Percentiles rank a stretch among this genome's conserved stretches.
Evolutionary conservation across 1,140 invertebrate species (phyloP).

Genomic region (Pentalonia nigronervosa): DNA sequence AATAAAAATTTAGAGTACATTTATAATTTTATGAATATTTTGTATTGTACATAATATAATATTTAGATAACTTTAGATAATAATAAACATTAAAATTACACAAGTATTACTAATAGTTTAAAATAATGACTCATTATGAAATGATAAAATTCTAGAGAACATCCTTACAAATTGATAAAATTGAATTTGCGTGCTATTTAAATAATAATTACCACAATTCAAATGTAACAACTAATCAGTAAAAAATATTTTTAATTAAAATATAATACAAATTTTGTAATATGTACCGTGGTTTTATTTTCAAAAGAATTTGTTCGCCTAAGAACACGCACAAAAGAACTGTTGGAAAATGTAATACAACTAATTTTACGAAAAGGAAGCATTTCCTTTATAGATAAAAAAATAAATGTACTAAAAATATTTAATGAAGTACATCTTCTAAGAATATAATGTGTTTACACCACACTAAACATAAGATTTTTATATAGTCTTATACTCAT

Average conservation of each 20-base stretch:
- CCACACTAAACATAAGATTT: not conserved
- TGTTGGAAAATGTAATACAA: slow-evolving; percentile 48
- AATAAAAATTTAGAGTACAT: not conserved
- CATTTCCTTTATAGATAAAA: slow-evolving; percentile 32
- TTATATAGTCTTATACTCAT: not conserved
- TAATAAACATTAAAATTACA: not conserved
- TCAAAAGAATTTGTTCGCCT: slow-evolving; percentile 54
- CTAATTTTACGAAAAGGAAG: slow-evolving; percentile 56
- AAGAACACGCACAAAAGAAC: slow-evolving; percentile 44
- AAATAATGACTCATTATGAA: not conserved
- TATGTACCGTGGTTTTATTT: slow-evolving; percentile 40
- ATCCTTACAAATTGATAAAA: not conserved
- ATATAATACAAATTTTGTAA: not conserved
- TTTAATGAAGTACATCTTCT: not conserved
- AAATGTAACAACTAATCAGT: not conserved
- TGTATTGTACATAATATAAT: not conserved
- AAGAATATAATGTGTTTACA: not conserved
- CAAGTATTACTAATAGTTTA: not conserved
- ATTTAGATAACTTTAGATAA: not conserved
- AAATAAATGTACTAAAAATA: not conserved
- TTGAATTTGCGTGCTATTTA: not conserved
- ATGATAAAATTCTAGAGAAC: not conserved
- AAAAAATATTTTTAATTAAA: not conserved
- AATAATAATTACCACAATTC: not conserved
- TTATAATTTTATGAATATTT: not conserved